Base-by-base conservation (phyloP, 2,113 vertebrate species). In the Elaphurus davidianus region DNA sequence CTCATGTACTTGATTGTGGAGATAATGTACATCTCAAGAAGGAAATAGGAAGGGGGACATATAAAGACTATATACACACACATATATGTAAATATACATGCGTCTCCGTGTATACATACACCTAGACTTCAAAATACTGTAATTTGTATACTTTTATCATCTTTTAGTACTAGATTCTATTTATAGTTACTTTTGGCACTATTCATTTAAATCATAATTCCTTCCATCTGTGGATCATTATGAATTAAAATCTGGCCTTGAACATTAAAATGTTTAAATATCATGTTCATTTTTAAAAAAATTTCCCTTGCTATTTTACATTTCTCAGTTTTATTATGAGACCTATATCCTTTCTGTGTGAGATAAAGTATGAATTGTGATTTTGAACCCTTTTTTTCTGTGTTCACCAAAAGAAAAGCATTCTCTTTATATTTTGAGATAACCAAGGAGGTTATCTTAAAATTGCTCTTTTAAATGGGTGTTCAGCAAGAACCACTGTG, bases 401-500 rank as follows among this genome's bases (percentile, higher is more conserved):
- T 84, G 67, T 54, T 81, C 23, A 84, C 47, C 64, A 52, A 94
- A 96, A 96, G 92, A 93, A 97, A 97, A 96, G 62, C 92, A 94
- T 98, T 98, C 52, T 93, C 55, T 97, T 98, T 96, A 96, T 94
- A 95, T 90, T 98, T 98, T 96, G 98, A 98, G 98, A 98, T 98
- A 93, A 97, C 89, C 82, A 96, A 94, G 57, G n/a, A 36, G 28
- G 79, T 98, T 50, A 50, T 50, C 47, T 50, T 98, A 98, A 98
- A 97, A 93, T 98, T 98, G 98, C 94, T 96, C 87, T 97, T 98
- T 71, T 98, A 96, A 98, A 98, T 98, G 98, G 98, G 92, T 98
- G 95, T 97, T 97, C 87, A 93, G 74, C 82, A 96, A 97, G 79
- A 96, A 90, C 43, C 64, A 54, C 88, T 98, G n/a, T 64, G 45